phyloP scores from a whole-genome alignment of 2,113 vertebrate species.

The Pionites leucogaster region DNA sequence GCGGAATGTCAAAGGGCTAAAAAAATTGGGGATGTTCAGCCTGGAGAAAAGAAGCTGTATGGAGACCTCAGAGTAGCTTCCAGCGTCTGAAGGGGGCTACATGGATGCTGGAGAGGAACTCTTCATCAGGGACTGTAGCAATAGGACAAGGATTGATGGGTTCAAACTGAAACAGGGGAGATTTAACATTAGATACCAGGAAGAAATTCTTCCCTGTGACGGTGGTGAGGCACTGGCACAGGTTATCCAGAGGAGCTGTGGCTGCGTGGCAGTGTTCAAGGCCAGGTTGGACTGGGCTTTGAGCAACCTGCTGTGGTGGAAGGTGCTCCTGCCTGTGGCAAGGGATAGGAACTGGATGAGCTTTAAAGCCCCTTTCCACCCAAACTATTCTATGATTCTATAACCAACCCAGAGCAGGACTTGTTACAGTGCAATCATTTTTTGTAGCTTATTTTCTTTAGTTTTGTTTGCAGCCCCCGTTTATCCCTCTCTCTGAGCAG shows the following conservation, averaged over 20 bases:
- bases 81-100: neutral
- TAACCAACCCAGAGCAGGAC: neutral
- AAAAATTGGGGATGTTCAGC: neutral
- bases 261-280: no score
- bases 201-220: no score
- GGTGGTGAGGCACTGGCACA: no score
- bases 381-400: neutral
- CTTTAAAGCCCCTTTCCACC: neutral
- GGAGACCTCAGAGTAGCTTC: neutral
- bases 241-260: no score
- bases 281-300: neutral
- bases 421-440: rapidly evolving
- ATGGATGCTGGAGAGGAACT: neutral
- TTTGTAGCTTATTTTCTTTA: neutral
- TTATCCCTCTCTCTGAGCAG: neutral
- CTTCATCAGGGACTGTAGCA: no score
- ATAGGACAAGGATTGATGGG: no score
- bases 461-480: neutral
- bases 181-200: no score
- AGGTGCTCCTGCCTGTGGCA: neutral
- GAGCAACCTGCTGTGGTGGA: no score
- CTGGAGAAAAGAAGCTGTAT: neutral
- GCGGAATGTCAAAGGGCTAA: neutral
- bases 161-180: no score
- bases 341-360: neutral